Percentiles rank a stretch among this genome's conserved stretches.
Evolutionary conservation across 2,113 vertebrate species (phyloP).

Genomic region (Steatornis caripensis): DNA sequence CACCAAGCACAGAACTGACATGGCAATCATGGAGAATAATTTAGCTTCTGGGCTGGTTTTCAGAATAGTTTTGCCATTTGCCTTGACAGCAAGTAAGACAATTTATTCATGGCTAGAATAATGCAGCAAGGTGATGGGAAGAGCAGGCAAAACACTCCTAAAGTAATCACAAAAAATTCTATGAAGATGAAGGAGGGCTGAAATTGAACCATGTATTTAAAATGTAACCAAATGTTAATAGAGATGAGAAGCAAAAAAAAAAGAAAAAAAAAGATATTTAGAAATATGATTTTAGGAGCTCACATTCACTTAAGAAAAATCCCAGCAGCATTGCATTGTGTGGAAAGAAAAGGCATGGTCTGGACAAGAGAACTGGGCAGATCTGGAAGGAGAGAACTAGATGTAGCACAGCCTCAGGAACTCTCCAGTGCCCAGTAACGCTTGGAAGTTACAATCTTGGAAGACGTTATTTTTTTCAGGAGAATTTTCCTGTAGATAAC

Average conservation of each 20-base stretch:
- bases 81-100: conserved; percentile 70
- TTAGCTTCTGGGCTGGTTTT: conserved; percentile 65
- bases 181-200: accelerated
- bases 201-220: neutral
- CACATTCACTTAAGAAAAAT: neutral
- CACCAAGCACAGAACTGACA: neutral
- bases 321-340: neutral
- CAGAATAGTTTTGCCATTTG: conserved; percentile 63
- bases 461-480: neutral
- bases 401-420: neutral
- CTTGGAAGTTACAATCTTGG: neutral
- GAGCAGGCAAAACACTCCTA: neutral
- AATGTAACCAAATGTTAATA: neutral
- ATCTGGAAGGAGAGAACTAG: neutral
- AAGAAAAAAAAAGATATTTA: neutral
- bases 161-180: neutral
- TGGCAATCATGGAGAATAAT: conserved; percentile 45
- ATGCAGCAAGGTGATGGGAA: neutral
- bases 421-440: neutral
- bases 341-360: neutral
- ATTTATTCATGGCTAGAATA: neutral
- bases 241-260: neutral
- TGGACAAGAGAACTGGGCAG: neutral
- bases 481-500: neutral
- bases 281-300: neutral